Percentiles rank a stretch among this genome's conserved stretches.
These are phyloP conservation scores for Poecilia gillii DNA, from an alignment of 2,797 vertebrate genomes.

Conservation along the genomic window DNA sequence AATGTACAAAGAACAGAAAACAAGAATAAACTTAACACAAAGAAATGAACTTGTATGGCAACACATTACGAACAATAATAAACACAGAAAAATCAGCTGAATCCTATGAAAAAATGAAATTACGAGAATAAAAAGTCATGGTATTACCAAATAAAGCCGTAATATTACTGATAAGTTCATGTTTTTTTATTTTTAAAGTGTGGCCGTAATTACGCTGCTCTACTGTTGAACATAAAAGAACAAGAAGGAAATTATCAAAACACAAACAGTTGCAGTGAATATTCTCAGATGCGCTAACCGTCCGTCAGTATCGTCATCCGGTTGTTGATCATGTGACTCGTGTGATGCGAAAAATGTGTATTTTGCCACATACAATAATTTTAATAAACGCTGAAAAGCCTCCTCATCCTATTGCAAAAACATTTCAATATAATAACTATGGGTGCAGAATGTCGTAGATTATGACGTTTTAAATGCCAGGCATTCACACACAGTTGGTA, in stretches of 20 bases:
- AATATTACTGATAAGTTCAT: too few species aligned
- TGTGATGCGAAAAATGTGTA: too few species aligned
- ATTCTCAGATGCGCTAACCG: background rate
- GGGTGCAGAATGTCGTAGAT: background rate
- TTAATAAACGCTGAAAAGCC: too few species aligned
- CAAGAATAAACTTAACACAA: background rate
- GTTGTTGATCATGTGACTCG: too few species aligned
- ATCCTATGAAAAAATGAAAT: background rate
- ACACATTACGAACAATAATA: background rate
- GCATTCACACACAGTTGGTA: background rate
- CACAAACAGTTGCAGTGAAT: background rate
- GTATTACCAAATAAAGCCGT: too few species aligned
- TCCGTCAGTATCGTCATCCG: too few species aligned
- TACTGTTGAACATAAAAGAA: background rate
- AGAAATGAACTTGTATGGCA: background rate
- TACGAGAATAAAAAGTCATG: too few species aligned
- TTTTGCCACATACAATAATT: background rate
- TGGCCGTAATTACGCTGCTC: too few species aligned
- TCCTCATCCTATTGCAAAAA: too few species aligned
- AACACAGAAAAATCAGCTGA: background rate
- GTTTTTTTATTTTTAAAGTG: too few species aligned
- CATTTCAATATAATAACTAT: background rate
- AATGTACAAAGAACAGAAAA: background rate
- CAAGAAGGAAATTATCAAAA: background rate
- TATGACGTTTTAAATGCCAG: background rate